These are phyloP conservation scores for Megaceryle maxima DNA, from an alignment of 2,113 vertebrate genomes.

Conservation along the genomic window DNA sequence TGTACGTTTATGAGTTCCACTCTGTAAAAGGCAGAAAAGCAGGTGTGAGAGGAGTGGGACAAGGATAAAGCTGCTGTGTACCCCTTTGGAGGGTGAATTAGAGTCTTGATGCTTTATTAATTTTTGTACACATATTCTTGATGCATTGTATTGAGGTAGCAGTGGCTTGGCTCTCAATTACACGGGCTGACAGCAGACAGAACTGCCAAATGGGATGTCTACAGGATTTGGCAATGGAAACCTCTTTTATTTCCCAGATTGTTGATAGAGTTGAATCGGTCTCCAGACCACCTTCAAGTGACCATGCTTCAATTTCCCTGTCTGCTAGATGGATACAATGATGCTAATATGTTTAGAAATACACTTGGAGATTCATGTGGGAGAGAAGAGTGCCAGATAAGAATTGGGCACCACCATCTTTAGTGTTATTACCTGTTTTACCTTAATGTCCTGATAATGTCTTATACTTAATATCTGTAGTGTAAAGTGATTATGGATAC, in stretches of 20 bases:
- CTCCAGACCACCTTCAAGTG: not conserved
- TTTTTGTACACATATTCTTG: not conserved
- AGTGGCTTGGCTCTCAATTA: not conserved
- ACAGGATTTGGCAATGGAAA: not conserved
- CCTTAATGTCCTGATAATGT: not conserved
- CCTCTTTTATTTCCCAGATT: not conserved
- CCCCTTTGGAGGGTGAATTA: not conserved
- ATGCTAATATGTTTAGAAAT: not conserved
- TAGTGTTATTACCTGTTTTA: not conserved
- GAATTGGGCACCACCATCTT: not conserved
- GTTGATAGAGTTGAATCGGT: not conserved
- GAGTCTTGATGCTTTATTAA: not conserved
- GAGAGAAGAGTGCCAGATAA: not conserved
- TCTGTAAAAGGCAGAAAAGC: not conserved
- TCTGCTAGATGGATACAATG: not conserved
- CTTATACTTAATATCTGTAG: not conserved
- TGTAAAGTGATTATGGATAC: not conserved
- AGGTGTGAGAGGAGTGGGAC: not conserved
- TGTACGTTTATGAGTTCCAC: not conserved
- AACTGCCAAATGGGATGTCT: not conserved
- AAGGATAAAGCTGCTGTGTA: not conserved
- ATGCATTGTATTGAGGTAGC: not conserved
- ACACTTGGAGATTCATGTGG: not conserved
- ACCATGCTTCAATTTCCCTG: not conserved
- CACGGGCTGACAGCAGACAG: not conserved